A percentile compares a stretch with the other conserved stretches of the same genome.
These are phyloP conservation scores for Rhizoglyphus robini DNA, from an alignment of 1,140 invertebrate species.

Conservation along the genomic window DNA sequence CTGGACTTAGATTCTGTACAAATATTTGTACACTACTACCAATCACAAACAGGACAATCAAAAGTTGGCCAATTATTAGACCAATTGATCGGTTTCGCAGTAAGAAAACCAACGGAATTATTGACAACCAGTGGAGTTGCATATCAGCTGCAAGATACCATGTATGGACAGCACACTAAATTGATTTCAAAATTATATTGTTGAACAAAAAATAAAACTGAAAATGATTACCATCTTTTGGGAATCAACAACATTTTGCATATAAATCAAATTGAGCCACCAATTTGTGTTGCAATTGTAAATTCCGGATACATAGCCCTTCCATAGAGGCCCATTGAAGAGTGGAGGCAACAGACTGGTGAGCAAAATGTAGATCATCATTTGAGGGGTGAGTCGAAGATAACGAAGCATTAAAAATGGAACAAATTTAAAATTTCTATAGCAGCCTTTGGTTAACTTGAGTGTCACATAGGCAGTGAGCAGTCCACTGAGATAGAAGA, in stretches of 20 bases:
- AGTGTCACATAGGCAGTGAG: conserved; percentile 23
- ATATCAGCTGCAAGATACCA: conserved; percentile 35
- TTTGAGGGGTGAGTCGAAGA: conserved; percentile 27
- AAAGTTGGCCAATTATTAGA: not conserved
- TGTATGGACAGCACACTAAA: conserved; percentile 31
- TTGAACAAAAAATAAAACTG: not conserved
- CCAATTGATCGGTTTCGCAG: conserved; percentile 21
- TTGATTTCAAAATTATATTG: not conserved
- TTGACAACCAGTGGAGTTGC: conserved; percentile 31
- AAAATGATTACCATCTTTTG: conserved; percentile 27
- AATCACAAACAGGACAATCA: not conserved
- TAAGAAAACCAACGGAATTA: conserved; percentile 28
- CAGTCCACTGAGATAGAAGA: conserved; percentile 25
- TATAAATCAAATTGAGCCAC: conserved; percentile 29
- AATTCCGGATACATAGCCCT: conserved; percentile 22
- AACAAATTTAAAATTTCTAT: conserved; percentile 23
- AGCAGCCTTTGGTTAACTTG: conserved; percentile 19
- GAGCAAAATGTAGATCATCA: conserved; percentile 25
- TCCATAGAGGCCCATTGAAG: conserved; percentile 27
- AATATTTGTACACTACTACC: not conserved
- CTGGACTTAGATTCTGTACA: not conserved
- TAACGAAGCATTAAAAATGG: conserved; percentile 27
- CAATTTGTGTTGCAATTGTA: conserved; percentile 28
- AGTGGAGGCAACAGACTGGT: conserved; percentile 25
- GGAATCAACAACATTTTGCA: conserved; percentile 29